Evolutionary conservation across 2,888 invertebrate genomes (phyloP), one percentile per base, ranked within the genome.

Genomic region (Drosophila pegasa): DNA sequence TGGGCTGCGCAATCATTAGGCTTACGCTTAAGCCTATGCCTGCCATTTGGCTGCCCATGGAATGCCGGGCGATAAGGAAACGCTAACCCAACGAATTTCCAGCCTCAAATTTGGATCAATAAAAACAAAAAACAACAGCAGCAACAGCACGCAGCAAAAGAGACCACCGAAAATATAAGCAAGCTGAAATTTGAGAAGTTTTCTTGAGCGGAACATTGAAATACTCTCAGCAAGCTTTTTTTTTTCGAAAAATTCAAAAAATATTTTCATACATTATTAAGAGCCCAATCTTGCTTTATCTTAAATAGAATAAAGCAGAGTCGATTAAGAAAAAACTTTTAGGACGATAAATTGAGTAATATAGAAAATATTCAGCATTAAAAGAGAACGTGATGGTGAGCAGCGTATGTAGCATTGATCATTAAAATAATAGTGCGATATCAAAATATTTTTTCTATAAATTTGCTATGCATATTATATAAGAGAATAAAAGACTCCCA

Each of bases 81-180:
- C 48, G 78, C 71, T 61, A 61, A 58, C 67, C 50, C 35, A 65
- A 78, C 72, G 60, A 78, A 80, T 78, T 75, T 78, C 71, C 73
- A 78, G 70, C 69, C 79, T 60, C 71, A 79, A 86, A 86, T 88
- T 86, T 81, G 75, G 86, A 86, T 80, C 86, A 81, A 83, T 87
- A 85, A 85, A 78, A 65, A 61, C 60, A 58, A 78, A 25, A 40
- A 12, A 10, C 25, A 43, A n/a, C n/a, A 14, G 0, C 14, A 41
- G 3, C 40, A 43, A 16, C 43, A 43, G 55, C 73, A 80, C 67
- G 48, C 60, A 64, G 52, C 67, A n/a, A 47, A 66, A 18, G 68
- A 75, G 69, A 71, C 71, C 78, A 67, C 65, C 63, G 56, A 57
- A 68, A 65, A 58, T 57, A 27, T 25, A 50, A 43, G 18, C n/a